phyloP scores from a whole-genome alignment of 1,140 invertebrate species.

The Ladona fulva region DNA sequence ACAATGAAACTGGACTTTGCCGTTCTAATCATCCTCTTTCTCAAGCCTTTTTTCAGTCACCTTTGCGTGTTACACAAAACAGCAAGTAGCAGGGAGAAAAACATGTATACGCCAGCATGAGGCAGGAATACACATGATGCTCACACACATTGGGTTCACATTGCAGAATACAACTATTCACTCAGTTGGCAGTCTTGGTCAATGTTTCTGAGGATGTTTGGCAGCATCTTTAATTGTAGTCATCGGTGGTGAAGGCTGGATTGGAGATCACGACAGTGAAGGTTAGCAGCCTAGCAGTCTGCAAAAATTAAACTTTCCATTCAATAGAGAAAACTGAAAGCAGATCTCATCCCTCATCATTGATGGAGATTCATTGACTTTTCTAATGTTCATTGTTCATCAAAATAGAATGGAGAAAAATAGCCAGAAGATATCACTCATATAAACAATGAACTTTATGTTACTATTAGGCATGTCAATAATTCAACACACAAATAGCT shows the following conservation, averaged over 20 bases:
- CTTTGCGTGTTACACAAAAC: background rate
- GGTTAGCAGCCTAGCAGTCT: slow-evolving; percentile 2
- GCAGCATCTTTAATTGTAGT: slow-evolving; percentile 1
- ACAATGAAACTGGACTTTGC: background rate
- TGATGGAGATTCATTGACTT: no score
- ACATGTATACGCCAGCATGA: background rate
- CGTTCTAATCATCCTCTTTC: background rate
- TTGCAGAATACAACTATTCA: background rate
- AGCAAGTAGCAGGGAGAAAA: background rate
- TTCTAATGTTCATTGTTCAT: no score
- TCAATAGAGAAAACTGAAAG: no score
- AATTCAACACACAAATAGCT: no score
- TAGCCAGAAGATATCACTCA: no score
- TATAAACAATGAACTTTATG: no score
- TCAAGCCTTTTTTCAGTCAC: background rate
- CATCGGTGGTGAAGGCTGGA: background rate
- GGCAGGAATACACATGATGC: background rate
- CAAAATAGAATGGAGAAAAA: no score
- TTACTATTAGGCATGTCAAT: no score
- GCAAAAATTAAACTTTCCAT: background rate
- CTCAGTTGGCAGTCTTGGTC: background rate
- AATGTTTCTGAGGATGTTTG: background rate
- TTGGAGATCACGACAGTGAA: background rate
- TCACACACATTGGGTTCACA: background rate
- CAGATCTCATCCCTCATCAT: no score